These are phyloP conservation scores for Ganaspis brasiliensis DNA, from an alignment of 2,888 invertebrate species.

Conservation along the genomic window DNA sequence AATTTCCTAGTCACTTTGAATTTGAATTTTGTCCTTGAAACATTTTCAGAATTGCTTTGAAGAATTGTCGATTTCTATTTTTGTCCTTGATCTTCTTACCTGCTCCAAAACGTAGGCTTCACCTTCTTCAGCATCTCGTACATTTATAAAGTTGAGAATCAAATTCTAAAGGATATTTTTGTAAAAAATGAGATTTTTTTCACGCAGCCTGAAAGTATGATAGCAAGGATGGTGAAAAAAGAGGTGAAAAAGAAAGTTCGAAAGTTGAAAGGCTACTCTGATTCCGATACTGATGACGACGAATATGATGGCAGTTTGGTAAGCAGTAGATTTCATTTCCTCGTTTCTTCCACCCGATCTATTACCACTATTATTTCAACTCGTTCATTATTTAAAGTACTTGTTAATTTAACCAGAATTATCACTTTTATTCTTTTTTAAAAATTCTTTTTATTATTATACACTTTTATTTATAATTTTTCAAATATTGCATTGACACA, in stretches of 20 bases:
- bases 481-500: too few relatives aligned
- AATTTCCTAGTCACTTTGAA: background rate
- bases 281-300: slow-evolving; percentile 85
- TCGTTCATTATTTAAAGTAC: background rate
- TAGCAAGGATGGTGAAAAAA: slow-evolving; percentile 82
- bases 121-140: background rate
- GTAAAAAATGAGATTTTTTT: slow-evolving; percentile 41
- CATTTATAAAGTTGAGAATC: background rate
- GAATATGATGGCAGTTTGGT: slow-evolving; percentile 88
- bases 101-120: slow-evolving; percentile 8
- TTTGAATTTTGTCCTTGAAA: slow-evolving; percentile 12
- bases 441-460: too few relatives aligned
- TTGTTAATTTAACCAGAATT: background rate
- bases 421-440: background rate
- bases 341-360: slow-evolving; percentile 1
- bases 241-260: slow-evolving; percentile 82
- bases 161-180: background rate
- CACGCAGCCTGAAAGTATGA: slow-evolving; percentile 84
- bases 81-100: slow-evolving; percentile 41
- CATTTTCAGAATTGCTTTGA: background rate
- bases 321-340: slow-evolving; percentile 76
- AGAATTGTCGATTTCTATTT: slow-evolving; percentile 7
- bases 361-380: background rate
- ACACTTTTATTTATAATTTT: too few relatives aligned
- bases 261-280: slow-evolving; percentile 77